A percentile compares a stretch with the other conserved stretches of the same genome.
Evolutionary conservation across 2,888 invertebrate species (phyloP).

Genomic region (Leucophora obtusa): DNA sequence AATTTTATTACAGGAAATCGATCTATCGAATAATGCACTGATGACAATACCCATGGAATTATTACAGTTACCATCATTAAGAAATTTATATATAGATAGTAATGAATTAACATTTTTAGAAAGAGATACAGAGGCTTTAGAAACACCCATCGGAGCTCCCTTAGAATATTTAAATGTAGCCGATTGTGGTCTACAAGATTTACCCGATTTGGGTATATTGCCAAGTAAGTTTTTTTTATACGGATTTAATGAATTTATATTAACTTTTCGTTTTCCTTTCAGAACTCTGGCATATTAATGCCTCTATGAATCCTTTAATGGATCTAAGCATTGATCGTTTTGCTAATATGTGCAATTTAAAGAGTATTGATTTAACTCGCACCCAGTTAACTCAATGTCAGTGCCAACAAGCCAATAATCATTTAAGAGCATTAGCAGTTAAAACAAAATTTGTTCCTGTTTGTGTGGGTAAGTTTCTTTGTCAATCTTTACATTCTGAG

Average conservation of each 20-base stretch:
- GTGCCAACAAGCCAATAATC: slow-evolving; percentile 75
- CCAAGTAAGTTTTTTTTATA: slow-evolving; percentile 77
- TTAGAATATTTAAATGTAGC: slow-evolving; percentile 82
- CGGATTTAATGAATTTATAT: not conserved
- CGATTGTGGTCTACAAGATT: slow-evolving; percentile 80
- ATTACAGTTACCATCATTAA: slow-evolving; percentile 81
- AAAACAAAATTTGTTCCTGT: slow-evolving; percentile 73
- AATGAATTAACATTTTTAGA: slow-evolving; percentile 74
- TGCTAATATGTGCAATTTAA: slow-evolving; percentile 82
- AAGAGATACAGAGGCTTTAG: slow-evolving; percentile 71
- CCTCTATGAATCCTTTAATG: slow-evolving; percentile 81
- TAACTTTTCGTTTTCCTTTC: slow-evolving; percentile 7
- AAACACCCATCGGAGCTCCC: slow-evolving; percentile 81
- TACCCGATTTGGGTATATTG: slow-evolving; percentile 82
- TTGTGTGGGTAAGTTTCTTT: slow-evolving; percentile 72
- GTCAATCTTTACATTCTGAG: no score
- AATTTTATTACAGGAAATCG: slow-evolving; percentile 73
- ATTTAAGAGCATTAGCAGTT: slow-evolving; percentile 71
- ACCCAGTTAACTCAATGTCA: slow-evolving; percentile 72
- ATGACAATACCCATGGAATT: slow-evolving; percentile 76
- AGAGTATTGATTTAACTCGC: slow-evolving; percentile 80
- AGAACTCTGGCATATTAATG: slow-evolving; percentile 82
- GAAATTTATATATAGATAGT: slow-evolving; percentile 82
- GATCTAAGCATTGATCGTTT: slow-evolving; percentile 79
- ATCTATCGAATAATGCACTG: slow-evolving; percentile 78